Evolutionary conservation across 2,113 vertebrate species (phyloP).

Genomic region (Alethe diademata): DNA sequence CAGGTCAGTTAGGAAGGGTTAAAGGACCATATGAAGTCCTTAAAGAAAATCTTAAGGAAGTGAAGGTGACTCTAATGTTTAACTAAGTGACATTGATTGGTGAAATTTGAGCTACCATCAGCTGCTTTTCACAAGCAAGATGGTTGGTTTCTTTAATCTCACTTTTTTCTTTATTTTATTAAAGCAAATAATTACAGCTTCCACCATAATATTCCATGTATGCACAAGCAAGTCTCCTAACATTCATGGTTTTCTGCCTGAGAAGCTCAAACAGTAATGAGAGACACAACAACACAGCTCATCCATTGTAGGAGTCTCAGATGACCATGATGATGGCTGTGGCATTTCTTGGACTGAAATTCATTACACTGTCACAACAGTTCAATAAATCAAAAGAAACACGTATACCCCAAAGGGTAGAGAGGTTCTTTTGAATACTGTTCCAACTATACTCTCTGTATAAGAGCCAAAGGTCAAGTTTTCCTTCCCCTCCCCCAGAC

Average conservation of each 20-base stretch:
- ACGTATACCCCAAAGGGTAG: not conserved
- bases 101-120: not conserved
- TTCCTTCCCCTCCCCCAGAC: not conserved
- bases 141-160: not conserved
- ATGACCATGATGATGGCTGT: not conserved
- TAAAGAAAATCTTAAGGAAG: not conserved
- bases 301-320: not conserved
- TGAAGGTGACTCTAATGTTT: not conserved
- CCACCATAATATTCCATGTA: not conserved
- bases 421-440: not conserved
- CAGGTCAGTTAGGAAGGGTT: not conserved
- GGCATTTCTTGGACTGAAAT: conserved; percentile 22
- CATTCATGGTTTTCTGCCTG: not conserved
- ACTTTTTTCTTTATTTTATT: not conserved
- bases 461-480: not conserved
- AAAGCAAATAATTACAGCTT: not conserved
- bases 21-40: not conserved
- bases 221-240: not conserved
- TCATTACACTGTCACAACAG: conserved; percentile 30
- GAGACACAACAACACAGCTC: not conserved
- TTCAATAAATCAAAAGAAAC: conserved; percentile 56
- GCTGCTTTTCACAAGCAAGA: not conserved
- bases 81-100: not conserved
- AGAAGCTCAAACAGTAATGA: not conserved
- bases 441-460: not conserved